Conservation (phyloP, 2,797 vertebrate species). For the Mus caroli region DNA sequence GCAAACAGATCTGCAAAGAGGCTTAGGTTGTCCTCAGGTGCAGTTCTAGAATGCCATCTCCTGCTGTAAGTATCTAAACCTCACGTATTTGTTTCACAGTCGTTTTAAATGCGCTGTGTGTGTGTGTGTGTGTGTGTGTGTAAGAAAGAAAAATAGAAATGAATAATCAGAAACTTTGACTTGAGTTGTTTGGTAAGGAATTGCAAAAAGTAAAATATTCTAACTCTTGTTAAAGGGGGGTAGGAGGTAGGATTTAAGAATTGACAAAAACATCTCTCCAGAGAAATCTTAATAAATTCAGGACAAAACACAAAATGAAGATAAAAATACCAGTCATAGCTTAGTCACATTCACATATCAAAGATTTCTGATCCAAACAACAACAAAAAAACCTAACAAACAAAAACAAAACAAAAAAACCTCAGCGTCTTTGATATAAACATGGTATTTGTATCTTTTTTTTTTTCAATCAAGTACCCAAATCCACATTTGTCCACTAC, state of each 20-base stretch:
- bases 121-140: not conserved
- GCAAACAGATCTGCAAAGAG: conserved; percentile 1
- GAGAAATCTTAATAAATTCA: conserved; percentile 52
- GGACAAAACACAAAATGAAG: conserved; percentile 34
- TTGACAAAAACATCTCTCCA: not conserved
- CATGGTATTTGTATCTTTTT: conserved; percentile 18
- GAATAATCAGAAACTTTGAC: not conserved
- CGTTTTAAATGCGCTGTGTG: not conserved
- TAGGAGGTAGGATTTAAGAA: not conserved
- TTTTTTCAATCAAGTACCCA: not conserved
- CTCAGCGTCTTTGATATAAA: not conserved
- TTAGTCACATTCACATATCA: conserved; percentile 14
- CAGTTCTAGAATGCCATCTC: conserved; percentile 6
- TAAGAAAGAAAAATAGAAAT: conserved; percentile 50
- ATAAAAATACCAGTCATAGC: not conserved
- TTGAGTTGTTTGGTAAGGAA: conserved; percentile 8
- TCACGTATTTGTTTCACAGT: conserved; percentile 30
- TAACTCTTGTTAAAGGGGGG: conserved; percentile 32
- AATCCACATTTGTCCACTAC: not conserved
- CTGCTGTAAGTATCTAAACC: not conserved
- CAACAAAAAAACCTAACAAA: not conserved
- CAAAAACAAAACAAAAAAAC: not conserved
- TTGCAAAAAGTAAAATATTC: conserved; percentile 42
- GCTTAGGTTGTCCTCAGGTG: not conserved
- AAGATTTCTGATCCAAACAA: conserved; percentile 51